phyloP scores from a whole-genome alignment of 2,113 vertebrate genomes.

The Pollimyrus isidori region DNA sequence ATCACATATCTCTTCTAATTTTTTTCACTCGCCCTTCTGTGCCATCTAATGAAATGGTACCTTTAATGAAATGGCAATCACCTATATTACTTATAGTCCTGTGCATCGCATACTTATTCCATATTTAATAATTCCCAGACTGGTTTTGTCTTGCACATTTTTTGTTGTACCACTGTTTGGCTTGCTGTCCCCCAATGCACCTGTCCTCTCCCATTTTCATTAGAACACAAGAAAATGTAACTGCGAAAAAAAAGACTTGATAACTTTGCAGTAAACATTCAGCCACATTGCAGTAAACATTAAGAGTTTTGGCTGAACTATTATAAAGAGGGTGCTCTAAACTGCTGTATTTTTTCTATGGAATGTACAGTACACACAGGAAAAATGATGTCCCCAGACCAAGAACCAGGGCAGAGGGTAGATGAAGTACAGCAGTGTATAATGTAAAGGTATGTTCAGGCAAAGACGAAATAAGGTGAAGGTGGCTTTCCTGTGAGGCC shows the following conservation, averaged over 20 bases:
- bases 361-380: not conserved
- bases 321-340: not conserved
- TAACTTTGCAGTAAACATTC: not conserved
- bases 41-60: too few relatives aligned
- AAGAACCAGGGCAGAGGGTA: not conserved
- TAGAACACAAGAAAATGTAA: not conserved
- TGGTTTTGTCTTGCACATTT: not conserved
- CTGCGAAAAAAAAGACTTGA: not conserved
- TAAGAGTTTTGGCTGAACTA: not conserved
- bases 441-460: not conserved
- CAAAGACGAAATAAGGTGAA: not conserved
- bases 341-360: not conserved
- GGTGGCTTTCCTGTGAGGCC: conserved; percentile 28
- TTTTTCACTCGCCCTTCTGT: too few relatives aligned
- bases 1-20: too few relatives aligned
- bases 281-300: not conserved
- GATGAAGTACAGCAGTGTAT: not conserved
- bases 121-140: too few relatives aligned
- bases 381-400: not conserved
- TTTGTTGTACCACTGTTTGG: not conserved
- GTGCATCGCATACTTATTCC: too few relatives aligned
- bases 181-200: not conserved
- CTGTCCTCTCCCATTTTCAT: not conserved
- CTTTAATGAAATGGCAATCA: too few relatives aligned
- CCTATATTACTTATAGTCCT: too few relatives aligned